Conservation (phyloP, 2,797 vertebrate genomes). For the Mus caroli region DNA sequence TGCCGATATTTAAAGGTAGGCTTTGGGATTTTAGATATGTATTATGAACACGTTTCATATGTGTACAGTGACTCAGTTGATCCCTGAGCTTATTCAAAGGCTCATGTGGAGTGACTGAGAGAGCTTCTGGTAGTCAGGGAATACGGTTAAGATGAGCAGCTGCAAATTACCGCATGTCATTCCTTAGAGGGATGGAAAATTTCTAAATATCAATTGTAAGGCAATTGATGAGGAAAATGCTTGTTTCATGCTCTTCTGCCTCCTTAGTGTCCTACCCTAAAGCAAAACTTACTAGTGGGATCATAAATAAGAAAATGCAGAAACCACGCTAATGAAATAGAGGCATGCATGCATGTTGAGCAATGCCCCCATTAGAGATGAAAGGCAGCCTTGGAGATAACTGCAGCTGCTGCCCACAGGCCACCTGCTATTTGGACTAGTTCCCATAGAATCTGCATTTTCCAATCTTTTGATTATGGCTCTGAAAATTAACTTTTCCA, state of each 20-base stretch:
- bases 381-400: neutral
- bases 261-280: conserved; percentile 49
- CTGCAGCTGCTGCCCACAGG: neutral
- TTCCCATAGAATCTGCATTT: neutral
- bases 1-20: conserved; percentile 69
- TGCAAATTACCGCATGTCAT: neutral
- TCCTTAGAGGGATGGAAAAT: conserved; percentile 42
- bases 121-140: conserved; percentile 3
- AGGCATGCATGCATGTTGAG: neutral
- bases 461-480: neutral
- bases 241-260: conserved; percentile 54
- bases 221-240: conserved; percentile 53
- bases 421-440: neutral
- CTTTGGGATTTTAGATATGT: conserved; percentile 68
- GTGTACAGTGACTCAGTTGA: conserved; percentile 62
- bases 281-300: conserved; percentile 34
- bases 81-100: conserved; percentile 62
- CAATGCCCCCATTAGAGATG: neutral
- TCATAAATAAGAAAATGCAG: conserved; percentile 36
- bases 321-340: conserved; percentile 35
- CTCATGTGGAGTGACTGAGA: conserved; percentile 31
- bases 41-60: conserved; percentile 61
- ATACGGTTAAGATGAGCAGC: conserved; percentile 32
- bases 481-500: neutral
- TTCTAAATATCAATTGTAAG: conserved; percentile 64